Evolutionary conservation across 64 coral and sea anemone genomes (phyloP).

Genomic region (Dendronephthya gigantea): DNA sequence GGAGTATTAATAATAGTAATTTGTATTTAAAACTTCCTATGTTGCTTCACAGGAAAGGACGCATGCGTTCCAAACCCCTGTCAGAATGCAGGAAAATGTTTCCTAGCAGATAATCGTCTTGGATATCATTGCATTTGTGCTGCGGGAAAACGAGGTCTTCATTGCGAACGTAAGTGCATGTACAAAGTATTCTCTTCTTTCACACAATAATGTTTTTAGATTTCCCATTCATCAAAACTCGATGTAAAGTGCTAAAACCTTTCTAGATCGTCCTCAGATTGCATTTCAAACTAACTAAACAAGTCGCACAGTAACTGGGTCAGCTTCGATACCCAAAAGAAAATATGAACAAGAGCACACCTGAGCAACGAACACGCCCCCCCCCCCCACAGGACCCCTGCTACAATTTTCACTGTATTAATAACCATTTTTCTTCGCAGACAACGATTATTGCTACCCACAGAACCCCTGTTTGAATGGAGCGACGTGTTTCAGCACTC

Average conservation of each 20-base stretch:
- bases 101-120: slow-evolving; percentile 49
- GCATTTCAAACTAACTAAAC: too few species aligned
- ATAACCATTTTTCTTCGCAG: neutral
- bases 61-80: slow-evolving; percentile 74
- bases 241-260: too few species aligned
- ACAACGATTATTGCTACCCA: slow-evolving; percentile 44
- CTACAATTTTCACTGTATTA: too few species aligned
- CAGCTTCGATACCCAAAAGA: too few species aligned
- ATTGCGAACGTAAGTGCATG: slow-evolving; percentile 87
- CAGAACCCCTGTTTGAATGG: slow-evolving; percentile 53
- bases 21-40: neutral
- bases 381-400: slow-evolving; percentile 14
- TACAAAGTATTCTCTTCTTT: too few species aligned
- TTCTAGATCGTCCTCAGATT: too few species aligned
- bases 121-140: slow-evolving; percentile 87
- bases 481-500: neutral
- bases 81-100: slow-evolving; percentile 57
- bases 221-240: too few species aligned
- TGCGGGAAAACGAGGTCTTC: slow-evolving; percentile 65
- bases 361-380: neutral
- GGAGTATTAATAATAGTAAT: too few species aligned
- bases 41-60: slow-evolving; percentile 46
- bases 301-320: too few species aligned
- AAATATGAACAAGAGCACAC: too few species aligned
- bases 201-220: too few species aligned